A percentile compares a stretch with the other conserved stretches of the same genome.
phyloP scores from a whole-genome alignment of 2,888 invertebrate genomes.

The Tubulanus polymorphus region DNA sequence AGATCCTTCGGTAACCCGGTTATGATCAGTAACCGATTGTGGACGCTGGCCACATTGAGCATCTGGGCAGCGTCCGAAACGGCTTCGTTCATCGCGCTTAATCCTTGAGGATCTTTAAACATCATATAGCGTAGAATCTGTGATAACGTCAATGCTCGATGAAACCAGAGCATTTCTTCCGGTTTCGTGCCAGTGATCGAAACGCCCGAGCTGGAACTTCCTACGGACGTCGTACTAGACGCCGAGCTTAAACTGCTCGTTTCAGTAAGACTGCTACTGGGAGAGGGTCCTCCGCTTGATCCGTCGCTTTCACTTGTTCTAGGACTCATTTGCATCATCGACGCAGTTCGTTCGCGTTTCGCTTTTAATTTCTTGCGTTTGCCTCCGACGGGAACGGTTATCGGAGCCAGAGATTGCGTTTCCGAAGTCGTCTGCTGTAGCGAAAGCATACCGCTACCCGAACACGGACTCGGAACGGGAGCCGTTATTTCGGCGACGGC shows the following conservation, averaged over 20 bases:
- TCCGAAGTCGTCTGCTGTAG: background rate
- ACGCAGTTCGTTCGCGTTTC: slow-evolving; percentile 28
- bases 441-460: slow-evolving; percentile 1
- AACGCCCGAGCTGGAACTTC: slow-evolving; percentile 9
- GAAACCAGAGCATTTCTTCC: slow-evolving; percentile 49
- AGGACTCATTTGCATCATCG: slow-evolving; percentile 17
- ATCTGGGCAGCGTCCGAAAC: slow-evolving; percentile 37
- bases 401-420: slow-evolving; percentile 13
- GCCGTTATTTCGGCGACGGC: slow-evolving; percentile 40
- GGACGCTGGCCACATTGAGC: slow-evolving; percentile 32
- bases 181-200: slow-evolving; percentile 19
- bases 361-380: slow-evolving; percentile 48
- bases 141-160: slow-evolving; percentile 42
- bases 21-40: slow-evolving; percentile 41
- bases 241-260: slow-evolving; percentile 17
- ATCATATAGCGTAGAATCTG: slow-evolving; percentile 44
- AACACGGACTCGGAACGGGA: slow-evolving; percentile 9
- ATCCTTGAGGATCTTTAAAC: slow-evolving; percentile 39
- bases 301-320: slow-evolving; percentile 28
- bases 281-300: background rate
- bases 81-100: slow-evolving; percentile 34
- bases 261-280: slow-evolving; percentile 14
- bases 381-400: slow-evolving; percentile 33
- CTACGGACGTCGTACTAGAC: slow-evolving; percentile 7
- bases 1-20: slow-evolving; percentile 41